Conservation (phyloP, 1,140 invertebrate genomes). For the Procambarus virginalis region DNA sequence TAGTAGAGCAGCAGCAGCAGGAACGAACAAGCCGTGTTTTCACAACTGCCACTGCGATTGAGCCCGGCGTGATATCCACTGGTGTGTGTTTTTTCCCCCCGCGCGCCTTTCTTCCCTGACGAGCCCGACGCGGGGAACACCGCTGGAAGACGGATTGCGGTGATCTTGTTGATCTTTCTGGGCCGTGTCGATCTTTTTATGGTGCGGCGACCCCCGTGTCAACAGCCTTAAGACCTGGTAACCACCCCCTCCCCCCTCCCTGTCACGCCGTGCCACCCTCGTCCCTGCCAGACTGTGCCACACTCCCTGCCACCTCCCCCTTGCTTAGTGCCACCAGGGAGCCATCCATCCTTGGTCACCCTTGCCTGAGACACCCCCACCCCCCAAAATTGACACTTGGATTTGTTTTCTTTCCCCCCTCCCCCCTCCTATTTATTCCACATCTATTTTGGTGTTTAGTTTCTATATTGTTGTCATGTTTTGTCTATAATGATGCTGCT, state of each 20-base stretch:
- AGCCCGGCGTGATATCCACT: constrained; percentile 23
- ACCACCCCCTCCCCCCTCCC: neutral
- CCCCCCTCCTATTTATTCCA: neutral
- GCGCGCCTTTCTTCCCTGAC: neutral
- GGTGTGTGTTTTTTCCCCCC: constrained; percentile 9
- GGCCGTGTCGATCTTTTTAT: constrained; percentile 57
- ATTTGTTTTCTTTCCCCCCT: constrained; percentile 29
- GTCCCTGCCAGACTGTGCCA: too few relatives aligned
- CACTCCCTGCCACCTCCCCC: too few relatives aligned
- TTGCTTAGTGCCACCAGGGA: constrained; percentile 53
- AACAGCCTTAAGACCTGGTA: too few relatives aligned
- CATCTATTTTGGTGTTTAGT: neutral
- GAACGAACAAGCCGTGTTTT: constrained; percentile 8
- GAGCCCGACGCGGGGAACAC: constrained; percentile 28
- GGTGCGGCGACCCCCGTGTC: constrained; percentile 36
- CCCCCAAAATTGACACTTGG: constrained; percentile 53
- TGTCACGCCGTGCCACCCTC: neutral
- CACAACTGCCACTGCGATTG: constrained; percentile 13
- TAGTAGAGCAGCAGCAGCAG: neutral
- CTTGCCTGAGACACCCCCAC: neutral
- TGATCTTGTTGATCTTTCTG: constrained; percentile 53
- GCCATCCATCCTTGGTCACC: constrained; percentile 50
- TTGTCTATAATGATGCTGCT: constrained; percentile 37
- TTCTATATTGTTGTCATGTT: neutral
- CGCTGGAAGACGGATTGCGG: constrained; percentile 53